Conservation (phyloP, 2,797 vertebrate species). For the Mustela erminea region DNA sequence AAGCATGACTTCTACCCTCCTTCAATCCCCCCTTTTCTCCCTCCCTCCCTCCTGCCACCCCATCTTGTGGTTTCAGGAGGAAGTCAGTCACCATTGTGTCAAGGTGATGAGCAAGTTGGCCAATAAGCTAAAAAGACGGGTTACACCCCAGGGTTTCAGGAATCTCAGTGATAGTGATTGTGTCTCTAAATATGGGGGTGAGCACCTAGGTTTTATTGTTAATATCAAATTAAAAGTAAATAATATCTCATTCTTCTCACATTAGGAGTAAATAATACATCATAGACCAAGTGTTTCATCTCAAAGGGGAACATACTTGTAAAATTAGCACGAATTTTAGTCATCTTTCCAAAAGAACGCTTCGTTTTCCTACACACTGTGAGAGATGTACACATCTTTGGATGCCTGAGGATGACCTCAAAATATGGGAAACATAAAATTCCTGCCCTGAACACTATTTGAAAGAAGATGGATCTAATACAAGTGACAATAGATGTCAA, state of each 20-base stretch:
- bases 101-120: not conserved
- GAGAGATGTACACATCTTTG: not conserved
- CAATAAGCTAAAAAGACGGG: not conserved
- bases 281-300: not conserved
- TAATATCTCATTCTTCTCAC: not conserved
- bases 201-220: not conserved
- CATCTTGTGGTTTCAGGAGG: not conserved
- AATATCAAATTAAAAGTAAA: not conserved
- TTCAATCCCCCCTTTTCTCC: too few species aligned
- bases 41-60: rapidly evolving
- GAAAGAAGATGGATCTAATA: not conserved
- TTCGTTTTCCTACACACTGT: not conserved
- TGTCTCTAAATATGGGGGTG: not conserved
- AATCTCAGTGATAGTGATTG: not conserved
- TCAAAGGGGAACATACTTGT: not conserved
- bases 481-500: not conserved
- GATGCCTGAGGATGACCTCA: not conserved
- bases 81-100: not conserved
- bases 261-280: not conserved
- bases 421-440: not conserved
- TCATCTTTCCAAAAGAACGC: not conserved
- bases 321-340: not conserved
- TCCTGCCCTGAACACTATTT: not conserved
- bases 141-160: not conserved
- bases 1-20: not conserved